Percentiles rank a stretch among this genome's conserved stretches.
These are phyloP conservation scores for Prunella fulvescens DNA, from an alignment of 2,113 vertebrate genomes.

Conservation along the genomic window DNA sequence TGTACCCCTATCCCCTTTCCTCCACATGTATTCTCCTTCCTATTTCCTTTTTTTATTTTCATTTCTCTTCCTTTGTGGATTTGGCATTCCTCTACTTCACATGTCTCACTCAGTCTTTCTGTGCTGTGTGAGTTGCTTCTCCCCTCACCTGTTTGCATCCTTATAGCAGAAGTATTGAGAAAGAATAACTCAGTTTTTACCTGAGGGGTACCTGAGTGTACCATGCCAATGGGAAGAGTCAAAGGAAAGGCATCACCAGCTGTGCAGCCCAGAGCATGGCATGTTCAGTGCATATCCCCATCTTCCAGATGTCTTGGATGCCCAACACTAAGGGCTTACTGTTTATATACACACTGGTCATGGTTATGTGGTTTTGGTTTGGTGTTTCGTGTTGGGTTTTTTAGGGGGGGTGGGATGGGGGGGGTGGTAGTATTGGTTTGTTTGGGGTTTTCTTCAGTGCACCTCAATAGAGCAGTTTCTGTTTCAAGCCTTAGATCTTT, in stretches of 20 bases:
- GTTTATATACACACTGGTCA: not conserved
- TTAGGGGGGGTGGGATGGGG: too few relatives aligned
- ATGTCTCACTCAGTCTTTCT: not conserved
- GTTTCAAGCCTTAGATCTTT: not conserved
- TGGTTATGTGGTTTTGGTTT: not conserved
- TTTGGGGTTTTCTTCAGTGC: not conserved
- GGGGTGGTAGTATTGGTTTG: accelerated
- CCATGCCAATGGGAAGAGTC: not conserved
- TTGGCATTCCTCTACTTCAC: not conserved
- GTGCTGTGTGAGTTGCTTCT: not conserved
- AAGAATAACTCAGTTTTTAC: not conserved
- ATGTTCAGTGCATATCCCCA: not conserved
- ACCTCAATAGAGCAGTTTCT: not conserved
- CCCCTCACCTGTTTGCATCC: not conserved
- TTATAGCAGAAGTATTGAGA: not conserved
- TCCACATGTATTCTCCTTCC: not conserved
- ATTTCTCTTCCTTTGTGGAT: not conserved
- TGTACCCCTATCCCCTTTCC: not conserved
- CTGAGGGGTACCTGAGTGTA: not conserved
- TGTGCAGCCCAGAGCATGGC: accelerated
- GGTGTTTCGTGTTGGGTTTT: not conserved
- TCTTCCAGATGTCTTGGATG: not conserved
- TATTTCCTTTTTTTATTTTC: not conserved
- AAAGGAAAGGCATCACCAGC: not conserved
- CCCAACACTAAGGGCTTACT: not conserved